A percentile compares a stretch with the other conserved stretches of the same genome.
Conservation (phyloP, 2,113 vertebrate species). For the Pseudorasbora parva region DNA sequence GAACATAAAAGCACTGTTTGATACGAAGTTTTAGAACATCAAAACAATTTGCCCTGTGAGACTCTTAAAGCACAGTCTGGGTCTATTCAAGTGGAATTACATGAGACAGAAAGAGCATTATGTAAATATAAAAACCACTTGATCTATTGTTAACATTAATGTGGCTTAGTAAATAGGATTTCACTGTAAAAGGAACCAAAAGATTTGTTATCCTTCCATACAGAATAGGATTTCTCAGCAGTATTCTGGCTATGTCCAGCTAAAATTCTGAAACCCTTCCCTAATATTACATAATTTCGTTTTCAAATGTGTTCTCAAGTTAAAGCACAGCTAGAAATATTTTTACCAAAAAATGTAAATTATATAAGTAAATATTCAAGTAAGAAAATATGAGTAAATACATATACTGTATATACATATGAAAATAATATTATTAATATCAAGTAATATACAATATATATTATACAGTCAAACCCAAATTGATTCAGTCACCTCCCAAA, state of each 20-base stretch:
- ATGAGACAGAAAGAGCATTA: conserved; percentile 56
- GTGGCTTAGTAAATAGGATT: conserved; percentile 63
- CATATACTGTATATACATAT: no score
- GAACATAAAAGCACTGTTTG: conserved; percentile 52
- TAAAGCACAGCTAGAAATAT: not conserved
- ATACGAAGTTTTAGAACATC: conserved; percentile 64
- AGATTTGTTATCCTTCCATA: conserved; percentile 60
- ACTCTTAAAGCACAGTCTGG: conserved; percentile 42
- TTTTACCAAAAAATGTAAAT: not conserved
- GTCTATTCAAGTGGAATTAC: conserved; percentile 55
- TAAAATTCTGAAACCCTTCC: conserved; percentile 41
- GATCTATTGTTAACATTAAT: conserved; percentile 57
- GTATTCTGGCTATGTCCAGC: conserved; percentile 16
- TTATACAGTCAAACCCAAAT: no score
- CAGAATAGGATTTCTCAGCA: conserved; percentile 56
- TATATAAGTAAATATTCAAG: not conserved
- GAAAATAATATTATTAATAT: not conserved
- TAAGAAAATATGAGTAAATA: no score
- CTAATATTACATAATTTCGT: conserved; percentile 11
- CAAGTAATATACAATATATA: not conserved
- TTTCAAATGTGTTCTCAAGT: not conserved
- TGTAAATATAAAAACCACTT: conserved; percentile 51
- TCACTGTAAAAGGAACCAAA: conserved; percentile 50
- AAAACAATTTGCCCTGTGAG: conserved; percentile 59
- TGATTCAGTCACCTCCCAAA: no score